Evolutionary conservation across 2,113 vertebrate species (phyloP).

Genomic region (Stegostoma tigrinum): DNA sequence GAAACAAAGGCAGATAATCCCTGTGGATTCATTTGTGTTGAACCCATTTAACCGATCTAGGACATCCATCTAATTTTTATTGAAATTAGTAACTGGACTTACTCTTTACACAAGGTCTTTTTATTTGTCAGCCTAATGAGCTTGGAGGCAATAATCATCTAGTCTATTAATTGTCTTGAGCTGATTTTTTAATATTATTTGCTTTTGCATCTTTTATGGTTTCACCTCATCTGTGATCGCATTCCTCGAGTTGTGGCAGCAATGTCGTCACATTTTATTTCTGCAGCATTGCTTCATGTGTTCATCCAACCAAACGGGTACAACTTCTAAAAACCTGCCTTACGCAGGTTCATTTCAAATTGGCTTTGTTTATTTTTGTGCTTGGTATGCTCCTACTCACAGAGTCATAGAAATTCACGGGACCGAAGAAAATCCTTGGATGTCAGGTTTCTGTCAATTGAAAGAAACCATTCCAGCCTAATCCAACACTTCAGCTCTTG

Average conservation of each 20-base stretch:
- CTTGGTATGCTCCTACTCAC: background rate
- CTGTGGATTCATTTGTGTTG: background rate
- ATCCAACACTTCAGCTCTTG: too few relatives aligned
- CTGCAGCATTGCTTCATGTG: background rate
- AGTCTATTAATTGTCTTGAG: background rate
- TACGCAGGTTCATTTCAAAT: background rate
- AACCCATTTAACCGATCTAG: background rate
- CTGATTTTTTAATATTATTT: background rate
- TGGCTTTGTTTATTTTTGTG: background rate
- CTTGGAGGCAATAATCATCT: background rate
- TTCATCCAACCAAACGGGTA: background rate
- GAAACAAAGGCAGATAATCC: background rate
- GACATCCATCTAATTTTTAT: background rate
- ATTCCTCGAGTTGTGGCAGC: background rate
- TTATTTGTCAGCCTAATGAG: background rate
- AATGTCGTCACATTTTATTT: too few relatives aligned
- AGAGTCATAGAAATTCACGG: background rate
- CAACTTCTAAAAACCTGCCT: background rate
- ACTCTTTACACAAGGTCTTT: background rate
- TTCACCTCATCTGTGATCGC: background rate
- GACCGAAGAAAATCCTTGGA: background rate
- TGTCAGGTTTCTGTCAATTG: background rate
- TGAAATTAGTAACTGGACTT: background rate
- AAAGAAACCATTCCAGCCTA: too few relatives aligned
- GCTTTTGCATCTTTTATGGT: background rate